Base-by-base conservation (phyloP, 2,888 invertebrate genomes). In the Holacanthella duospinosa region DNA sequence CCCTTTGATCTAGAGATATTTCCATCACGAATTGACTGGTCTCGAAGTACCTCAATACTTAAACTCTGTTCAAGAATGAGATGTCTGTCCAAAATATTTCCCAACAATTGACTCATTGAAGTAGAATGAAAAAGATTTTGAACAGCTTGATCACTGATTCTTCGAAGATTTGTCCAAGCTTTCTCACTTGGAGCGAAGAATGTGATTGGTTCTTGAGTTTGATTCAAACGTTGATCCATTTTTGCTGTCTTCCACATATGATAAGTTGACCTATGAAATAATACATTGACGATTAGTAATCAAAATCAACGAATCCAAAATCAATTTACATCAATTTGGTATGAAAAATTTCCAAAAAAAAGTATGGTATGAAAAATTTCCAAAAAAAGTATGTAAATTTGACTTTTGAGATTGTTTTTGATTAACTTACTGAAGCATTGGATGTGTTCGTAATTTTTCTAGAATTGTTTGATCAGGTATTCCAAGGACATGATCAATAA, bases 111-210 rank as follows among this genome's bases (percentile, higher is more conserved):
- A 21, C n/a, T 48, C 48, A 48, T n/a, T 9, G 12, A n/a, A 9
- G 48, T 4, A 4, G 48, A 19, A 25, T 59, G 27, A 21, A 59
- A 29, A 9, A 59, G 16, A 19, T 48, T 48, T 21, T 43, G 25
- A 27, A 24, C 21, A 2, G 59, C 59, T 6, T 3, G 28, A 2
- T 44, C 57, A 57, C 21, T 29, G 4, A 27, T 3, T 9, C 27
- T 9, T 4, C 48, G 59, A 3, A 59, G n/a, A 73, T 85, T 84
- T 59, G 83, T 80, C 95, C 95, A 95, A 60, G 93, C 95, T 75
- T 85, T 85, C 76, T 96, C 88, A 36, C 88, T 83, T 0, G 95
- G 94, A 12, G 91, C 93, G 75, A 95, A 93, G 78, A 89, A 91
- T 1, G 95, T 95, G 79, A 86, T 93, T 62, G 87, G 85, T 73